phyloP scores from a whole-genome alignment of 2,113 vertebrate species.

The Protobothrops flavoviridis region DNA sequence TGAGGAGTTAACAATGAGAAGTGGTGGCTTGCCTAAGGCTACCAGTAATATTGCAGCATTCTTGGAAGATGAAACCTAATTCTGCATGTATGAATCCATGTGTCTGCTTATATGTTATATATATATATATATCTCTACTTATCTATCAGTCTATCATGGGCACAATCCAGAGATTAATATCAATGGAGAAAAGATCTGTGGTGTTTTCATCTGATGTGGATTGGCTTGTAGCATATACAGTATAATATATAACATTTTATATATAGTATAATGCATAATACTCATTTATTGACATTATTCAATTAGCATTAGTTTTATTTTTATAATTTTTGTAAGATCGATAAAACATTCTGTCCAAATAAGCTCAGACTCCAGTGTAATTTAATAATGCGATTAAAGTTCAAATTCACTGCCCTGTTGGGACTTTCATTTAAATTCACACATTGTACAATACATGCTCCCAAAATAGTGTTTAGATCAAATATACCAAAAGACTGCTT shows the following conservation, averaged over 20 bases:
- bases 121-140: background rate
- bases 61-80: background rate
- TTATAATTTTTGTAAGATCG: background rate
- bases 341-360: background rate
- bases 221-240: background rate
- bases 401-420: background rate
- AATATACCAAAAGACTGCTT: background rate
- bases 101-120: background rate
- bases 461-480: background rate
- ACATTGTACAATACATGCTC: background rate
- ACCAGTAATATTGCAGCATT: background rate
- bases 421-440: background rate
- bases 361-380: background rate
- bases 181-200: background rate
- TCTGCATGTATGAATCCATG: background rate
- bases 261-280: background rate
- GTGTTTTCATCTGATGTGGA: background rate
- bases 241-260: background rate
- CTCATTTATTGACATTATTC: background rate
- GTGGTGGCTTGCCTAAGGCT: background rate
- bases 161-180: background rate
- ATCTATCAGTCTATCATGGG: background rate
- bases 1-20: slow-evolving; percentile 5
- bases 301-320: background rate
- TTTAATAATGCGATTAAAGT: background rate